Percentiles rank a stretch among this genome's conserved stretches.
phyloP scores from a whole-genome alignment of 2,113 vertebrate species.

The Puntigrus tetrazona region DNA sequence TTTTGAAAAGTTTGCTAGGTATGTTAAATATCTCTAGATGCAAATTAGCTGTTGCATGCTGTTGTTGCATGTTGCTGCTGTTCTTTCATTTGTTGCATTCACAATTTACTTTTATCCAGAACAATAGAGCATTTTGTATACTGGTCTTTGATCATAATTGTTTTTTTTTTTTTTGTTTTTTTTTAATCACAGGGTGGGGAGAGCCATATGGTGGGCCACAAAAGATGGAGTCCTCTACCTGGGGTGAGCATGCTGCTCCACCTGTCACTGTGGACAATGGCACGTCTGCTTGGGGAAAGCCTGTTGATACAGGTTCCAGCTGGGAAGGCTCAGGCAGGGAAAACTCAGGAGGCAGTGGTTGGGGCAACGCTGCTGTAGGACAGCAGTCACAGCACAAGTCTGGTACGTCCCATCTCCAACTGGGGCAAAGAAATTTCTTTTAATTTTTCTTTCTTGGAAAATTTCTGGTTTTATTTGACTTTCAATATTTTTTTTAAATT shows the following conservation, averaged over 20 bases:
- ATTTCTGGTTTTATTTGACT: background rate
- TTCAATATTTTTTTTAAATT: background rate
- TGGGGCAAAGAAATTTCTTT: background rate
- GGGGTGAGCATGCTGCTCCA: conserved; percentile 82
- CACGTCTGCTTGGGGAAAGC: conserved; percentile 95
- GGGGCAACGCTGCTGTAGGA: conserved; percentile 76
- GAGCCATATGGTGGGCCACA: conserved; percentile 70
- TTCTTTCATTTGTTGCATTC: background rate
- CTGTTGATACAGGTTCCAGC: conserved; percentile 80
- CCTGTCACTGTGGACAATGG: conserved; percentile 92
- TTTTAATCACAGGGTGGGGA: conserved; percentile 83
- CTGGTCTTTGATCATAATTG: background rate
- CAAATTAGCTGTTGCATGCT: background rate
- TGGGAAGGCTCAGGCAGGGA: conserved; percentile 83
- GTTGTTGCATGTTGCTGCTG: background rate
- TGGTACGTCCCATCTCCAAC: conserved; percentile 68
- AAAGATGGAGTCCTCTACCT: conserved; percentile 75
- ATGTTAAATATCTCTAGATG: background rate
- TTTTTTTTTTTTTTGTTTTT: background rate
- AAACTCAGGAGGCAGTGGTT: conserved; percentile 72
- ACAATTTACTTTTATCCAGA: background rate
- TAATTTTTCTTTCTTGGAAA: background rate
- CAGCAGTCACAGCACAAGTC: conserved; percentile 82
- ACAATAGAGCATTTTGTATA: background rate
- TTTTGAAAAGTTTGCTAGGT: no score